phyloP scores from a whole-genome alignment of 2,797 vertebrate genomes.

The Acropternis orthonyx region DNA sequence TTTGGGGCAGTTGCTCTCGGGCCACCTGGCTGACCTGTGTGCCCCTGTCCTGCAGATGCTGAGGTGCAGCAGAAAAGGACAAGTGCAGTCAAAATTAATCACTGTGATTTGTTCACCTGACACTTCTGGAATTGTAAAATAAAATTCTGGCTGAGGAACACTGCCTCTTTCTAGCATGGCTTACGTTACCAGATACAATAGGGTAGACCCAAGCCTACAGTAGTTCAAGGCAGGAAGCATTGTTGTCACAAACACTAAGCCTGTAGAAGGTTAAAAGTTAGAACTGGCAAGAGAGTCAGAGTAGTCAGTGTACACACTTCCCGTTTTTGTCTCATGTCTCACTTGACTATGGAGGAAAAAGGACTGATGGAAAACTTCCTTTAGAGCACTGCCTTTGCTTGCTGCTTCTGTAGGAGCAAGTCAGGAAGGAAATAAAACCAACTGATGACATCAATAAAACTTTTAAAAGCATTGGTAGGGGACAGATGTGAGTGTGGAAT shows the following conservation, averaged over 20 bases:
- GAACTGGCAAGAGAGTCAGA: neutral
- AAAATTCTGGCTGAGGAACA: neutral
- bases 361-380: neutral
- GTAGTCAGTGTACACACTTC: neutral
- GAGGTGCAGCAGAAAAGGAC: neutral
- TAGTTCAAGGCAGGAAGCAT: neutral
- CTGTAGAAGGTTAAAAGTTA: neutral
- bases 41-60: neutral
- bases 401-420: neutral
- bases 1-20: neutral
- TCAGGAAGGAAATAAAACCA: neutral
- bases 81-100: neutral
- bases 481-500: neutral
- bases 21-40: fast-evolving
- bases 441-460: neutral
- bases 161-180: neutral
- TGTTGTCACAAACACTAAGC: neutral
- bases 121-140: neutral
- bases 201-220: neutral
- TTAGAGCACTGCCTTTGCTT: neutral
- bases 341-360: neutral
- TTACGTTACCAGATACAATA: neutral
- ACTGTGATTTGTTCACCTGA: neutral
- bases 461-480: neutral
- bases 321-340: neutral